Evolutionary conservation across 2,888 invertebrate species (phyloP).

Genomic region (Lasioglossum malachurum): DNA sequence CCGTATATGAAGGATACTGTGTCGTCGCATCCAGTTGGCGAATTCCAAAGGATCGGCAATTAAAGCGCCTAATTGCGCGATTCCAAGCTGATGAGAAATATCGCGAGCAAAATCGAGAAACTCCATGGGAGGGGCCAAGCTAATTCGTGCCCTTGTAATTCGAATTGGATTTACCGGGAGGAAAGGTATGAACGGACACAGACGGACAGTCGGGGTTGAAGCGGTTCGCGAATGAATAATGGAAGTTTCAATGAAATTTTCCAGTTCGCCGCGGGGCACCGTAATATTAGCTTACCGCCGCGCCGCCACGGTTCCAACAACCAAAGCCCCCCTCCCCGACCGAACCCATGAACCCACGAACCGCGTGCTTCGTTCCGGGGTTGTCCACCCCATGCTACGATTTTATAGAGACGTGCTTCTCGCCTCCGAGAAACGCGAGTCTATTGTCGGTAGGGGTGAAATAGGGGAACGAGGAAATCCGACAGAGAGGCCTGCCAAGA

Average conservation of each 20-base stretch:
- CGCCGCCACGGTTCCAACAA: constrained; percentile 72
- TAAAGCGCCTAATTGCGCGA: constrained; percentile 31
- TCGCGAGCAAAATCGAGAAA: constrained; percentile 44
- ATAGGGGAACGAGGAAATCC: constrained; percentile 18
- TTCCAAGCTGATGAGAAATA: constrained; percentile 18
- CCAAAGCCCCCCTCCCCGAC: constrained; percentile 63
- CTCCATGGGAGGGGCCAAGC: constrained; percentile 46
- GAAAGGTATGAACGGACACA: constrained; percentile 59
- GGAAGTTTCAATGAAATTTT: constrained; percentile 84
- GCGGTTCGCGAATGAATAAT: constrained; percentile 81
- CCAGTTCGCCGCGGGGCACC: constrained; percentile 84
- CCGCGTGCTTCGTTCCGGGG: constrained; percentile 42
- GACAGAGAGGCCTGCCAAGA: neutral
- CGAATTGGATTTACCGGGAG: constrained; percentile 78
- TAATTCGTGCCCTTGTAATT: constrained; percentile 80
- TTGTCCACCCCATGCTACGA: constrained; percentile 57
- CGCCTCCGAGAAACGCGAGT: constrained; percentile 55
- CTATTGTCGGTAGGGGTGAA: constrained; percentile 38
- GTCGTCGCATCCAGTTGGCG: neutral
- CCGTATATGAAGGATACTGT: neutral
- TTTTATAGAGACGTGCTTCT: constrained; percentile 63
- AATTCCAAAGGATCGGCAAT: constrained; percentile 8
- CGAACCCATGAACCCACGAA: constrained; percentile 47
- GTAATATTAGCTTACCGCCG: constrained; percentile 83
- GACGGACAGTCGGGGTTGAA: constrained; percentile 52